phyloP scores from a whole-genome alignment of 2,113 vertebrate genomes.

The Orycteropus afer region DNA sequence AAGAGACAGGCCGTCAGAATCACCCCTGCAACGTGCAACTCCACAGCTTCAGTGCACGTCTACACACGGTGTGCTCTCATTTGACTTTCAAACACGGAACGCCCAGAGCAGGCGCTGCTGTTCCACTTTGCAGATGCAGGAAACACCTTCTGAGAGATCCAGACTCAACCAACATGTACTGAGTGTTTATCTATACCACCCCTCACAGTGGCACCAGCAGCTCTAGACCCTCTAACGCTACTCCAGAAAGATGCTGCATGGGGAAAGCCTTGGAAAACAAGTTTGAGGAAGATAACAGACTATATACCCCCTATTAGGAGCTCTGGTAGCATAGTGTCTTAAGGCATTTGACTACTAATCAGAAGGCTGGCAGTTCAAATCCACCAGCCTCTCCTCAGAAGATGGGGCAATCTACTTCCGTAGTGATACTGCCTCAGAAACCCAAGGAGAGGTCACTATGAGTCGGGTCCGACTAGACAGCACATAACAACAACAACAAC shows the following conservation, averaged over 20 bases:
- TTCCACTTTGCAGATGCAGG: not conserved
- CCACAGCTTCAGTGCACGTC: rapidly evolving
- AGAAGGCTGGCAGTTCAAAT: too few species aligned
- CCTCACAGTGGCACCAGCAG: not conserved
- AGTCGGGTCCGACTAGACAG: too few species aligned
- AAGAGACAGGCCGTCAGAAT: rapidly evolving
- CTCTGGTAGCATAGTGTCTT: too few species aligned
- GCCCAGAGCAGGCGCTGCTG: not conserved
- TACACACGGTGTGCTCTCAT: not conserved
- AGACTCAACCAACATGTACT: rapidly evolving
- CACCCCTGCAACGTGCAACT: not conserved
- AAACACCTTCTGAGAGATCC: not conserved
- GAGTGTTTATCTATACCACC: not conserved
- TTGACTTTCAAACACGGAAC: not conserved
- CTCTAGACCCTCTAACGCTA: not conserved
- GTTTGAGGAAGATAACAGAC: not conserved
- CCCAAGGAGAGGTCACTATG: too few species aligned
- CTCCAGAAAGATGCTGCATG: not conserved
- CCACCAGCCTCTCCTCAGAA: too few species aligned
- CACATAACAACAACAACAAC: too few species aligned
- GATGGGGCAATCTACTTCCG: too few species aligned
- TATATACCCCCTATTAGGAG: not conserved
- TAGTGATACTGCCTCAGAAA: too few species aligned
- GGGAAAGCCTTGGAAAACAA: not conserved
- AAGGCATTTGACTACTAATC: too few species aligned